A percentile compares a stretch with the other conserved stretches of the same genome.
phyloP scores from a whole-genome alignment of 2,888 invertebrate genomes.

The Limnephilus marmoratus region DNA sequence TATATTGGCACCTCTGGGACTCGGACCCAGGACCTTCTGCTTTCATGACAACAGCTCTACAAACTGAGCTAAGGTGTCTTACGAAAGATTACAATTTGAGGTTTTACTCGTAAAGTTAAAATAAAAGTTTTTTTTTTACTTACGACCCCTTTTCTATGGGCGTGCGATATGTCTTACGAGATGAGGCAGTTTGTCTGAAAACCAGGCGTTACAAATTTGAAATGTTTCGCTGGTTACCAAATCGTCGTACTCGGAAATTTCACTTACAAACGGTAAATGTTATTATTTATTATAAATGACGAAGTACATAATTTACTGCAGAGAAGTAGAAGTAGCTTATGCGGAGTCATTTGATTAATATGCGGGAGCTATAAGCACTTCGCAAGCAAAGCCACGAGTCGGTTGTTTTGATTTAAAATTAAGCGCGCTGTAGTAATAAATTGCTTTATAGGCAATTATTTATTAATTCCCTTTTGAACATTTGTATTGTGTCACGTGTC shows the following conservation, averaged over 20 bases:
- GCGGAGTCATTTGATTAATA: neutral
- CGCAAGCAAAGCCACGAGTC: neutral
- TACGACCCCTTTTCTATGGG: too few relatives aligned
- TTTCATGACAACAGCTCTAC: too few relatives aligned
- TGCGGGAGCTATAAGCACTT: neutral
- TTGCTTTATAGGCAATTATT: neutral
- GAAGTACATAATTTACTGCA: neutral
- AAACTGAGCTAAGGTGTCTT: too few relatives aligned
- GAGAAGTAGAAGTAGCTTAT: neutral
- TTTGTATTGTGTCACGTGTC: neutral
- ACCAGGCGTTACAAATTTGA: neutral
- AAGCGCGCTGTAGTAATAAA: neutral
- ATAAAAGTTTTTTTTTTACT: too few relatives aligned
- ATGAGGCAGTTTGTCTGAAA: neutral
- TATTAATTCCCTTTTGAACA: neutral
- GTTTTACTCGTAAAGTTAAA: too few relatives aligned
- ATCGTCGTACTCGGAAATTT: neutral
- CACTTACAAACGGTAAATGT: neutral
- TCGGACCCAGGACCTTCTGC: too few relatives aligned
- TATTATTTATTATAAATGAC: neutral
- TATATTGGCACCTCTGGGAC: too few relatives aligned
- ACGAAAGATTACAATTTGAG: too few relatives aligned
- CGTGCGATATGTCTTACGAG: neutral
- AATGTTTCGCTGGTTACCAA: neutral
- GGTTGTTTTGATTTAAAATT: neutral